These are phyloP conservation scores for Cyrtonyx montezumae DNA, from an alignment of 2,113 vertebrate genomes.

Conservation along the genomic window DNA sequence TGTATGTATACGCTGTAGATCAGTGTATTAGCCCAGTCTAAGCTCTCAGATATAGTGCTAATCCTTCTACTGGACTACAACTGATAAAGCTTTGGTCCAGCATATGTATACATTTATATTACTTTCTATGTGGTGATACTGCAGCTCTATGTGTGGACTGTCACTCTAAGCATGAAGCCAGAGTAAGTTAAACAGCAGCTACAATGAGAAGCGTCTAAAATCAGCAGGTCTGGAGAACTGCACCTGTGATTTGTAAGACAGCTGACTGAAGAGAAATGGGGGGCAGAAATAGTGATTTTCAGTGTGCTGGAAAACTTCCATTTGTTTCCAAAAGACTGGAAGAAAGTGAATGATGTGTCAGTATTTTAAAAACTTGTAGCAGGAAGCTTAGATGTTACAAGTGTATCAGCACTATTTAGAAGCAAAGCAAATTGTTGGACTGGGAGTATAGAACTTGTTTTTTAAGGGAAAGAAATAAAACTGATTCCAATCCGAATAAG, in stretches of 20 bases:
- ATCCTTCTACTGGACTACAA: neutral
- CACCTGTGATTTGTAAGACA: conserved; percentile 36
- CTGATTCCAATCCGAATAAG: neutral
- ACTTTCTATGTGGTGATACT: neutral
- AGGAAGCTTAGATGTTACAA: conserved; percentile 30
- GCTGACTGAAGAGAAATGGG: neutral
- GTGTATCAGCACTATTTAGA: neutral
- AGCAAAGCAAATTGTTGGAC: conserved; percentile 15
- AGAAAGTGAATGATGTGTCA: conserved; percentile 38
- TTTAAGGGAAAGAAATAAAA: conserved; percentile 6
- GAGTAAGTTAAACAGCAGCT: conserved; percentile 38
- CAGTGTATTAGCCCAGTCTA: neutral
- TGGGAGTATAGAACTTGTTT: neutral
- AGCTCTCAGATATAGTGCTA: neutral
- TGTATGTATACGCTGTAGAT: neutral
- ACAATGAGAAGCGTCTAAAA: conserved; percentile 39
- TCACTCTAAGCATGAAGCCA: neutral
- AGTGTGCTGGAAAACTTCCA: neutral
- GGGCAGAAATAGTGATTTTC: conserved; percentile 4
- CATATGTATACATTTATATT: neutral
- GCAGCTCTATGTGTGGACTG: neutral
- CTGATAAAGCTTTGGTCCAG: neutral
- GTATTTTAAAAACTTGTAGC: conserved; percentile 10
- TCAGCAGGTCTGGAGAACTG: conserved; percentile 34
- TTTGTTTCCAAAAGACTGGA: conserved; percentile 35